These are phyloP conservation scores for Mirza zaza DNA, from an alignment of 2,113 vertebrate genomes.

Conservation along the genomic window DNA sequence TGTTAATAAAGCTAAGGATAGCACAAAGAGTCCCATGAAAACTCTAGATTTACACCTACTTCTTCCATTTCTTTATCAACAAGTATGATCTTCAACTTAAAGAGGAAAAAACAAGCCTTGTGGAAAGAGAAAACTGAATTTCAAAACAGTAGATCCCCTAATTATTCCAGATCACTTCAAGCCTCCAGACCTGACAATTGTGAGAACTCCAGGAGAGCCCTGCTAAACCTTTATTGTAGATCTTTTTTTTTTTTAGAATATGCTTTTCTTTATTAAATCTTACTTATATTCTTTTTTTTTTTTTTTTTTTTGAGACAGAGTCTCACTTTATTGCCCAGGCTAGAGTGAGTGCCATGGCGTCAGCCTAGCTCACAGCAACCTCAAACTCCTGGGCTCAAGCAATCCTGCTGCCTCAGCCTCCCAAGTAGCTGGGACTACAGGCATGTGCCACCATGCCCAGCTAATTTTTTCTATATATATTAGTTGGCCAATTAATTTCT, in stretches of 20 bases:
- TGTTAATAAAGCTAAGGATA: not conserved
- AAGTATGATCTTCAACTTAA: not conserved
- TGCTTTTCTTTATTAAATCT: conserved; percentile 60
- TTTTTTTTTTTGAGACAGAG: too few relatives aligned
- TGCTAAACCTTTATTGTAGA: not conserved
- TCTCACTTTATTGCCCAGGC: too few relatives aligned
- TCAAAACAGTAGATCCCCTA: not conserved
- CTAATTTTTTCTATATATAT: too few relatives aligned
- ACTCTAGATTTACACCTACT: not conserved
- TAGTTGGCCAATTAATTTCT: too few relatives aligned
- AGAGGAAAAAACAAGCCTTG: not conserved
- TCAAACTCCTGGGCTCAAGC: too few relatives aligned
- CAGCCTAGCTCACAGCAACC: too few relatives aligned
- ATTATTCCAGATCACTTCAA: not conserved
- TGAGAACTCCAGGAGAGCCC: not conserved
- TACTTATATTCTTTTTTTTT: conserved; percentile 72
- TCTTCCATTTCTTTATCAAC: not conserved
- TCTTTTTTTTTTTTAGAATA: not conserved
- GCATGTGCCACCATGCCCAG: too few relatives aligned
- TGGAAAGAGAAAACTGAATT: not conserved
- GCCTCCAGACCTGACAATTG: not conserved
- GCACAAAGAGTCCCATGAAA: not conserved
- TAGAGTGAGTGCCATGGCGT: too few relatives aligned
- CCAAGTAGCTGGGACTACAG: too few relatives aligned
- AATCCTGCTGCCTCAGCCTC: too few relatives aligned